Evolutionary conservation across 2,113 vertebrate genomes (phyloP), one percentile per base, ranked within the genome.

Genomic region (Thoracochromis brauschi): DNA sequence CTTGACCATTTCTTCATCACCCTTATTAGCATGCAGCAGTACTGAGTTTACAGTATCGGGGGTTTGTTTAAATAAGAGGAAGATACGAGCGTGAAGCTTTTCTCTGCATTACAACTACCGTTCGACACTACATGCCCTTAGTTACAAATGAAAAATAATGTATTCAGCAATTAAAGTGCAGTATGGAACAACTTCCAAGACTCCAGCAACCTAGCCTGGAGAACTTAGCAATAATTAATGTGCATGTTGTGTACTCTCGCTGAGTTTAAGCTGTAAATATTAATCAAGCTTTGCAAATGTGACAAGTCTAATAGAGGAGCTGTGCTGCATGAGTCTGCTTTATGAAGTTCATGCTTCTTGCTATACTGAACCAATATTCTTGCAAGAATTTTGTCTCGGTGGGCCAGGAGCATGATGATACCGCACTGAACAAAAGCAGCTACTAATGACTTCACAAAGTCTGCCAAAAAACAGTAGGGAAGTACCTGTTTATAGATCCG

Each of bases 151-250:
- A 90, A 84, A 84, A 83, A 73, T 94, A 94, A 96, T 96, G 85
- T 94, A 95, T 95, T 95, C 94, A 87, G 87, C 88, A 93, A 94
- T 96, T 96, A 95, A 95, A 93, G 91, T 93, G 90, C 89, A 90
- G 88, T 94, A 88, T 92, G 89, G 85, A 92, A 92, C 87, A 83
- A 91, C 89, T 93, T 91, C 83, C 85, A 82, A 92, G 90, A 88
- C 92, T 88, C 85, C 68, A 78, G 88, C 87, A 93, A 93, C 92
- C 89, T 91, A 91, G 94, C 94, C 89, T 49, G 29, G 31, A 95
- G 95, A 95, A 95, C 80, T 95, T 92, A 86, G 90, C 82, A 88
- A 88, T 96, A 95, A 97, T 96, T 94, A 95, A 96, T 95, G 92
- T 94, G 86, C 89, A 81, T 92, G 90, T 94, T 96, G 92, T 94